Evolutionary conservation across 2,888 invertebrate species (phyloP), one percentile per base, ranked within the genome.

Genomic region (Psococerastis gibbosa): DNA sequence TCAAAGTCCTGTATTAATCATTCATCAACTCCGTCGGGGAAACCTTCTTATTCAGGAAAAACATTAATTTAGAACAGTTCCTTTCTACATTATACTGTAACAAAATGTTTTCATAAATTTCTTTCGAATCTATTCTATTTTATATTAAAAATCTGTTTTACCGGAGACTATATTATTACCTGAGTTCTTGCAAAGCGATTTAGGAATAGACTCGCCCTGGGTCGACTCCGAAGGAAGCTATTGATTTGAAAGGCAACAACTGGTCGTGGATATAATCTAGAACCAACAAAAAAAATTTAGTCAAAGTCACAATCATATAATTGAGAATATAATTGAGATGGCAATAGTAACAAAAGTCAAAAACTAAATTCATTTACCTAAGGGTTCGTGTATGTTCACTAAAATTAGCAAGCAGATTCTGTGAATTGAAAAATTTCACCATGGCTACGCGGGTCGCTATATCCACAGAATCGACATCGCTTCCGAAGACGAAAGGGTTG

Each of bases 241-340:
- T 92, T 87, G 55, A 92, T 85, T 65, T 99, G 98, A 56, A 99
- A 92, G 3, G 98, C 97, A 3, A 99, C 98, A 2, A 99, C 98
- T 0, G 98, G 97, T 44, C 98, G 70, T 2, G 98, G 98, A 63
- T 97, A 98, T 1, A 99, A 66, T 1, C 98, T 72, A 11, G 11
- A 27, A 27, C 6, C n/a, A n/a, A n/a, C n/a, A n/a, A n/a, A n/a
- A n/a, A n/a, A n/a, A n/a, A n/a, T n/a, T n/a, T n/a, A n/a, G n/a
- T n/a, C n/a, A n/a, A n/a, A n/a, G n/a, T n/a, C n/a, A n/a, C n/a
- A n/a, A n/a, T n/a, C n/a, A n/a, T n/a, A n/a, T n/a, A n/a, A n/a
- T n/a, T n/a, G n/a, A n/a, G n/a, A n/a, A n/a, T n/a, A n/a, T n/a
- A n/a, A n/a, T n/a, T n/a, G n/a, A n/a, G n/a, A n/a, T n/a, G n/a